These are phyloP conservation scores for Malthinus seriepunctatus DNA, from an alignment of 2,888 invertebrate genomes.

Conservation along the genomic window DNA sequence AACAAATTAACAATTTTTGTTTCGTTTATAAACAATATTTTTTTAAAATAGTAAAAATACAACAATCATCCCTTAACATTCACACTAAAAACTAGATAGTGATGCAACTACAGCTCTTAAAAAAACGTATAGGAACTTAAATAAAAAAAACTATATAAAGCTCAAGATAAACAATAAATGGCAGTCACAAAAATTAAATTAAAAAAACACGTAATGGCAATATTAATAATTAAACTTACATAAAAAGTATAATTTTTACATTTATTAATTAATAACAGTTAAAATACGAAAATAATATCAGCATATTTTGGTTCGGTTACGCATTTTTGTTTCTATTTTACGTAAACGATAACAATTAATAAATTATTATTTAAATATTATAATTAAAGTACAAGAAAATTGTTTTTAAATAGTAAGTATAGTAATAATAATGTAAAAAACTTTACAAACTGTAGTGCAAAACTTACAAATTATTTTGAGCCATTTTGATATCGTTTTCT, in stretches of 20 bases:
- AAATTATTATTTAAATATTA: conserved; percentile 18
- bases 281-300: conserved; percentile 22
- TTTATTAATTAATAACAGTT: background rate
- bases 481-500: conserved; percentile 9
- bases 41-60: conserved; percentile 9
- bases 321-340: conserved; percentile 7
- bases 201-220: conserved; percentile 9
- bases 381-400: conserved; percentile 18
- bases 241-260: background rate
- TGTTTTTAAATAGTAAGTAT: conserved; percentile 19
- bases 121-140: conserved; percentile 28
- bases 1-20: background rate
- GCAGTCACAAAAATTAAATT: conserved; percentile 35
- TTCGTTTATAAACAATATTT: background rate
- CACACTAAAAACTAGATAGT: conserved; percentile 20
- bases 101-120: conserved; percentile 28
- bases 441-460: conserved; percentile 27
- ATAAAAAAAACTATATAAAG: conserved; percentile 23
- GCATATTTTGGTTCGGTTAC: conserved; percentile 8
- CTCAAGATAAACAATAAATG: conserved; percentile 30
- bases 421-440: background rate
- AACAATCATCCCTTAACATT: conserved; percentile 20
- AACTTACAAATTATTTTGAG: conserved; percentile 15
- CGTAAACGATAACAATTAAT: conserved; percentile 21
- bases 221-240: background rate